phyloP scores from a whole-genome alignment of 2,888 invertebrate genomes.

The Coenonympha glycerion region DNA sequence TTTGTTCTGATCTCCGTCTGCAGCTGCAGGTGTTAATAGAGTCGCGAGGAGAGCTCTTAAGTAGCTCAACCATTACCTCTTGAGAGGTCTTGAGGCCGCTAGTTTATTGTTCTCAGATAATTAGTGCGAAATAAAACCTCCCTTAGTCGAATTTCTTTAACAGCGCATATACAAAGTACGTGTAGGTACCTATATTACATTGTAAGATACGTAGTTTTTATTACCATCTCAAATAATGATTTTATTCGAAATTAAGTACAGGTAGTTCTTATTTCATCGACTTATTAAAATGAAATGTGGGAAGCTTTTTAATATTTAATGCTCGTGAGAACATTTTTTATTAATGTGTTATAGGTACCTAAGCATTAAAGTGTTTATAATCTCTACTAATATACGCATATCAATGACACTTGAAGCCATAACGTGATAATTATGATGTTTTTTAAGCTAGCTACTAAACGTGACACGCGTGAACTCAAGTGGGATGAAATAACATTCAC shows the following conservation, averaged over 20 bases:
- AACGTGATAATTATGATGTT: not conserved
- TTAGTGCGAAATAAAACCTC: not conserved
- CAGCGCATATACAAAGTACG: too few relatives aligned
- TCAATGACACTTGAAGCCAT: not conserved
- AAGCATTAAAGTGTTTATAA: not conserved
- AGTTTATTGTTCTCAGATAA: not conserved
- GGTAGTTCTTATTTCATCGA: too few relatives aligned
- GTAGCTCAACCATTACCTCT: not conserved
- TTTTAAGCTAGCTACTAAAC: conserved; percentile 31
- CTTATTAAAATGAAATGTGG: too few relatives aligned
- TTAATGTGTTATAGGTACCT: not conserved
- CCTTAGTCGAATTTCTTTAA: not conserved
- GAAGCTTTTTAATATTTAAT: too few relatives aligned
- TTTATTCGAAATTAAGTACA: too few relatives aligned
- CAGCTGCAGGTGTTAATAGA: conserved; percentile 1
- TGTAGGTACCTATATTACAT: too few relatives aligned
- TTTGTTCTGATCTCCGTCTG: not conserved
- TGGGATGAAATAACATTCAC: conserved; percentile 56
- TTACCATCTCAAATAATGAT: too few relatives aligned
- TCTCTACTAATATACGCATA: not conserved
- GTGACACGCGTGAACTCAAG: conserved; percentile 57
- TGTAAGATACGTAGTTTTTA: too few relatives aligned
- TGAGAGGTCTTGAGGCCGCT: not conserved
- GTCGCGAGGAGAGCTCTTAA: not conserved
- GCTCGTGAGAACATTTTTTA: not conserved